phyloP scores from a whole-genome alignment of 1,140 invertebrate genomes.

The Drosophila funebris region DNA sequence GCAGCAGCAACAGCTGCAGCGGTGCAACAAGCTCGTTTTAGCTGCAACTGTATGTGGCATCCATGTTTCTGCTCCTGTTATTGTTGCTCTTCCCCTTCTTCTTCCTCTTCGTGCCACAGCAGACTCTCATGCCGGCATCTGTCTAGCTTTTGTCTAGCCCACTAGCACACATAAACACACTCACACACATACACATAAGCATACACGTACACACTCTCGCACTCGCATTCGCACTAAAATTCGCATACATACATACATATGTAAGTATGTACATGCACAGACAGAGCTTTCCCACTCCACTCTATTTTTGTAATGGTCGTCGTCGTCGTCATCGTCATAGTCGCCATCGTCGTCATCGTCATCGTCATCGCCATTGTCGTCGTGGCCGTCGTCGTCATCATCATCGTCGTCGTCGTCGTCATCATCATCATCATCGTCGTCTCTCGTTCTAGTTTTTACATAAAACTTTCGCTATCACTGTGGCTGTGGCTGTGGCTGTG shows the following conservation, averaged over 20 bases:
- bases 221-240: too few relatives aligned
- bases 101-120: not conserved
- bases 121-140: constrained; percentile 20
- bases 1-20: not conserved
- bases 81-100: not conserved
- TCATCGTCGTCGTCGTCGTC: constrained; percentile 26
- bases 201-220: constrained; percentile 4
- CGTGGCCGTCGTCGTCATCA: constrained; percentile 3
- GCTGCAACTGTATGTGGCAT: not conserved
- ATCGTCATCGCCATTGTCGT: constrained; percentile 13
- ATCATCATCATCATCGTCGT: constrained; percentile 21
- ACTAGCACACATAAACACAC: constrained; percentile 26
- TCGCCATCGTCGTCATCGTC: too few relatives aligned
- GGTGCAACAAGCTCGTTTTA: not conserved
- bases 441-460: constrained; percentile 71
- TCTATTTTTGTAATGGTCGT: constrained; percentile 54
- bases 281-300: constrained; percentile 15
- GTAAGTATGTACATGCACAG: not conserved
- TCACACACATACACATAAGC: constrained; percentile 11
- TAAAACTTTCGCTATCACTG: constrained; percentile 72
- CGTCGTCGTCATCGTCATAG: constrained; percentile 17
- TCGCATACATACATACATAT: not conserved
- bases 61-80: not conserved
- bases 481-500: too few relatives aligned
- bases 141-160: constrained; percentile 74